These are phyloP conservation scores for Leptopterna dolabrata DNA, from an alignment of 2,888 invertebrate species.

Conservation along the genomic window DNA sequence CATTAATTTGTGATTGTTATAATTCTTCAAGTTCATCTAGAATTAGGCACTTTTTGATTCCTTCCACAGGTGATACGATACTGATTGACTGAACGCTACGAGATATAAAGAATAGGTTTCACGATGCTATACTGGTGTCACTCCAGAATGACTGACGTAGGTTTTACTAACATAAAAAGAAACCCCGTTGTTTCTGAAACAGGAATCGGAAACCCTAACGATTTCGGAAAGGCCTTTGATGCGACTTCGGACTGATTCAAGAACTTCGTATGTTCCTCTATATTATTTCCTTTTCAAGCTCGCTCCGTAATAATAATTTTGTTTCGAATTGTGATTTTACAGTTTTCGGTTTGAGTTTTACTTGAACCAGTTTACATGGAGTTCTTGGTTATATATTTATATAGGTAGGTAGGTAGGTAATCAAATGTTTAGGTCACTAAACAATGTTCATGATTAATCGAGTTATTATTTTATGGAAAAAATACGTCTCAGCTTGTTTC, in stretches of 20 bases:
- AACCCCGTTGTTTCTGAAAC: neutral
- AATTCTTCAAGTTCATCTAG: neutral
- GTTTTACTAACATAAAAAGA: neutral
- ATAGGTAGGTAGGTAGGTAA: too few species aligned
- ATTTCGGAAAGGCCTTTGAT: conserved; percentile 12
- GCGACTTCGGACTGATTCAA: neutral
- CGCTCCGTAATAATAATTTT: neutral
- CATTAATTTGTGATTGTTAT: neutral
- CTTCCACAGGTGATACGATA: neutral
- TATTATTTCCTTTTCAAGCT: neutral
- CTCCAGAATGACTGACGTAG: neutral
- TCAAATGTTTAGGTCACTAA: neutral
- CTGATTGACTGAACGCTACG: neutral
- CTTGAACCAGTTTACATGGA: neutral
- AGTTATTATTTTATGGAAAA: neutral
- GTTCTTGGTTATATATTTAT: neutral
- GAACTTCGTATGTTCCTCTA: neutral
- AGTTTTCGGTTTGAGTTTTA: neutral
- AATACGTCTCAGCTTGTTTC: neutral
- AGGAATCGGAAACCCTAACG: neutral
- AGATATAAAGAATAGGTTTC: neutral
- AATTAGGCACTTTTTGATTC: neutral
- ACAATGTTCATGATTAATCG: neutral
- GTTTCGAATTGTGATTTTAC: neutral
- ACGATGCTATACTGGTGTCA: neutral